Evolutionary conservation across 1,140 invertebrate genomes (phyloP).

Genomic region (Andrena cerasifolii): DNA sequence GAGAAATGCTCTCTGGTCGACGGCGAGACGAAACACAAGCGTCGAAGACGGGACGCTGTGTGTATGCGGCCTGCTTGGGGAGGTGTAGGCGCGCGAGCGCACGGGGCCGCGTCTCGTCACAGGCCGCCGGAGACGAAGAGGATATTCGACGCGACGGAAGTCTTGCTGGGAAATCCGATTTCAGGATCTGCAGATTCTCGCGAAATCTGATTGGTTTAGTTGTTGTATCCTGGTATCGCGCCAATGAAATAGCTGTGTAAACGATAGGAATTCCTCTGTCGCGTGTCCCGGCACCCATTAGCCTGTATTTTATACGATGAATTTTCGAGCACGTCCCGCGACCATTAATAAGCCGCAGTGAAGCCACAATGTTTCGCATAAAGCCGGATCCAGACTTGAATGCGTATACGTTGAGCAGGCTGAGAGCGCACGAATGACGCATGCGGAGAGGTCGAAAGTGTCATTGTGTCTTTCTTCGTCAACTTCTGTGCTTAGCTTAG

Average conservation of each 20-base stretch:
- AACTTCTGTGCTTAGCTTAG: no score
- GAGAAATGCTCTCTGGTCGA: not conserved
- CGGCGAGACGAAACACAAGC: not conserved
- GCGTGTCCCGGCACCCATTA: not conserved
- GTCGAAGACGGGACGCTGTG: not conserved
- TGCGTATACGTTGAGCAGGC: no score
- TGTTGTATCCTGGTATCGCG: conserved; percentile 6
- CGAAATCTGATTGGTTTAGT: conserved; percentile 32
- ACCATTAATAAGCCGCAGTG: no score
- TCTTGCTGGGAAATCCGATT: conserved; percentile 38
- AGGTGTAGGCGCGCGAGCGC: conserved; percentile 14
- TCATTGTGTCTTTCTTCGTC: no score
- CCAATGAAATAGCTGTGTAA: not conserved
- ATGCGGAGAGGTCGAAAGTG: no score
- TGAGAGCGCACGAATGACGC: no score
- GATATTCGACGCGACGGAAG: conserved; percentile 38
- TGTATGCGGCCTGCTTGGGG: no score
- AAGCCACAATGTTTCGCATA: no score
- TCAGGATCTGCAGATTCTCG: conserved; percentile 4
- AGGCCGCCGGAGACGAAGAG: conserved; percentile 4
- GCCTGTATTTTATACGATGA: no score
- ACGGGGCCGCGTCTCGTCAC: not conserved
- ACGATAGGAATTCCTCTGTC: not conserved
- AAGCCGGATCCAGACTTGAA: no score
- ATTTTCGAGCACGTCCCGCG: no score